A percentile compares a stretch with the other conserved stretches of the same genome.
Conservation (phyloP, 2,888 invertebrate genomes). For the Agrochola lota region DNA sequence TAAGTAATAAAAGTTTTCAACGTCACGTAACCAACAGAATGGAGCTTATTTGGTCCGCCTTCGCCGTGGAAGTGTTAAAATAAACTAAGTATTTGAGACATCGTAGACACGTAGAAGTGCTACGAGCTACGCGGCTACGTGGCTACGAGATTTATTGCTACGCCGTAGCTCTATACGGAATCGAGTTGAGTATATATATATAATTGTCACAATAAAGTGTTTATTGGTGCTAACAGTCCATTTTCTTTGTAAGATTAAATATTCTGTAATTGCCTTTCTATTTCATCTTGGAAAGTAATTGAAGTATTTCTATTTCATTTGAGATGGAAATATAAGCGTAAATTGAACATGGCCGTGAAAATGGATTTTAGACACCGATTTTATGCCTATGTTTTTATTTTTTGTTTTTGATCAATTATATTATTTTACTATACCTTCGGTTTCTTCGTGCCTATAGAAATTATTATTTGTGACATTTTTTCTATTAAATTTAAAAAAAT, state of each 20-base stretch:
- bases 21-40: conserved; percentile 56
- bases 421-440: background rate
- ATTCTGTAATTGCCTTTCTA: conserved; percentile 55
- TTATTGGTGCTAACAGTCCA: conserved; percentile 59
- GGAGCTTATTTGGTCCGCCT: conserved; percentile 55
- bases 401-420: background rate
- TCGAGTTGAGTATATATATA: conserved; percentile 65
- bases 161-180: conserved; percentile 72
- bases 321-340: conserved; percentile 16
- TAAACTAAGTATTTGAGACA: conserved; percentile 68
- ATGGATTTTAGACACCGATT: conserved; percentile 11
- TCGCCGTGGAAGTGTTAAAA: conserved; percentile 62
- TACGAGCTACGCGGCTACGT: conserved; percentile 71
- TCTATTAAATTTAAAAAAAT: too few relatives aligned
- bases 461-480: background rate
- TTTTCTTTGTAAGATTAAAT: conserved; percentile 59
- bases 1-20: conserved; percentile 53
- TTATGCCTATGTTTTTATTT: background rate
- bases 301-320: conserved; percentile 26
- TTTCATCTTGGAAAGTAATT: conserved; percentile 27
- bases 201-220: conserved; percentile 71
- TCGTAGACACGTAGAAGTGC: conserved; percentile 67
- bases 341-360: conserved; percentile 8
- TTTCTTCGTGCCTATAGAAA: background rate
- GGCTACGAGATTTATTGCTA: conserved; percentile 80